phyloP scores from a whole-genome alignment of 2,888 invertebrate genomes.

The Amblyjoppa fuscipennis region DNA sequence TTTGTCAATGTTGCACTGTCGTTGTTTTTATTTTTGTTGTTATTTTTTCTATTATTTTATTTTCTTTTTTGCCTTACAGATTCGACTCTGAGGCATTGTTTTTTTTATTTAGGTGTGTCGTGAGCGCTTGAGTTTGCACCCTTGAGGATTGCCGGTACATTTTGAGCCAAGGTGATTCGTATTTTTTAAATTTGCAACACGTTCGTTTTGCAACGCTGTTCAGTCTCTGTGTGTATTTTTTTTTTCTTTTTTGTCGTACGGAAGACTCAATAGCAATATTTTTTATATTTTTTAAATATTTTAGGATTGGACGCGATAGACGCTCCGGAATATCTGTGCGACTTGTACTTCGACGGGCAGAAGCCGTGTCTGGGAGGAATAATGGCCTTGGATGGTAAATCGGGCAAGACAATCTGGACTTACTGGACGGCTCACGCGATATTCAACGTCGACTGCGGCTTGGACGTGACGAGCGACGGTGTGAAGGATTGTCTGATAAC shows the following conservation, averaged over 20 bases:
- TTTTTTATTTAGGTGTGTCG: conserved; percentile 54
- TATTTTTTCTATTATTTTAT: conserved; percentile 48
- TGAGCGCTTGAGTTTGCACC: conserved; percentile 54
- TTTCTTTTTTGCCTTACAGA: conserved; percentile 65
- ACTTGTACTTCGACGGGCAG: conserved; percentile 89
- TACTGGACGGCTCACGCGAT: conserved; percentile 91
- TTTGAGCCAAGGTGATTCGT: conserved; percentile 71
- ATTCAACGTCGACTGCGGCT: conserved; percentile 90
- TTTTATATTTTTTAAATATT: conserved; percentile 47
- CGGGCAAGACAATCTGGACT: conserved; percentile 91
- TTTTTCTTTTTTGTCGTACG: background rate
- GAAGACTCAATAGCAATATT: background rate
- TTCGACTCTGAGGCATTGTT: conserved; percentile 17
- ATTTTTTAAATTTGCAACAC: conserved; percentile 50
- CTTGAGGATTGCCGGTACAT: conserved; percentile 52
- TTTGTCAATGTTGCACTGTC: conserved; percentile 60
- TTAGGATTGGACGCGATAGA: conserved; percentile 79
- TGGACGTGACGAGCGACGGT: conserved; percentile 90
- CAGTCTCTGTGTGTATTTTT: conserved; percentile 8
- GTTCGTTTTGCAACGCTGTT: background rate
- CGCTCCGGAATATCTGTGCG: conserved; percentile 87
- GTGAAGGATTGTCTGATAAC: conserved; percentile 91
- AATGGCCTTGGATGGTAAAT: conserved; percentile 90
- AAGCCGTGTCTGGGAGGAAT: conserved; percentile 91
- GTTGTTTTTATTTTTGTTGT: conserved; percentile 42